A percentile compares a stretch with the other conserved stretches of the same genome.
These are phyloP conservation scores for Diplolepis rosae DNA, from an alignment of 2,888 invertebrate genomes.

Conservation along the genomic window DNA sequence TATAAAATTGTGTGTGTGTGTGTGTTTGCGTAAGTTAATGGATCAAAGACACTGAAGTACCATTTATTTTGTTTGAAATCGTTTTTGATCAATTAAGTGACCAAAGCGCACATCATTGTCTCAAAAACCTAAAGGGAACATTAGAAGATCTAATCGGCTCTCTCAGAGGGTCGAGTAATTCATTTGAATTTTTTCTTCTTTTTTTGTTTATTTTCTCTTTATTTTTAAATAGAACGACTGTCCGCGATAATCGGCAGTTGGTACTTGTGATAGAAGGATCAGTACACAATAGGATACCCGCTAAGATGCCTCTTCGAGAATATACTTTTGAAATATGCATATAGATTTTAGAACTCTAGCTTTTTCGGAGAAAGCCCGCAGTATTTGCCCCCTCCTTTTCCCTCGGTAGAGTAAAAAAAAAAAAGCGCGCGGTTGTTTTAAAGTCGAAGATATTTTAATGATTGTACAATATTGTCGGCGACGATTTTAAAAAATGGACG, in stretches of 20 bases:
- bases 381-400: not conserved
- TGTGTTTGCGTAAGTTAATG: too few relatives aligned
- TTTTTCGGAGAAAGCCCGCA: not conserved
- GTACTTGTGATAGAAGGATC: conserved; percentile 25
- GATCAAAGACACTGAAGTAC: too few relatives aligned
- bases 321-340: not conserved
- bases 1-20: too few relatives aligned
- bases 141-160: not conserved
- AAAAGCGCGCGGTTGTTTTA: not conserved
- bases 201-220: not conserved
- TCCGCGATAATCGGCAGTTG: not conserved
- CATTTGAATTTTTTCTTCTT: not conserved
- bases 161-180: not conserved
- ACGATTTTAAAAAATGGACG: not conserved
- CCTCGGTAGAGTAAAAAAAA: not conserved
- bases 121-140: too few relatives aligned
- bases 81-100: too few relatives aligned
- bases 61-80: too few relatives aligned
- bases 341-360: conserved; percentile 11
- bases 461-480: not conserved
- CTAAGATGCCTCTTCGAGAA: conserved; percentile 15
- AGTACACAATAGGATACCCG: conserved; percentile 17
- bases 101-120: too few relatives aligned
- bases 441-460: not conserved
- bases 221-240: conserved; percentile 12